These are phyloP conservation scores for Apodemus sylvaticus DNA, from an alignment of 2,113 vertebrate species.

Conservation along the genomic window DNA sequence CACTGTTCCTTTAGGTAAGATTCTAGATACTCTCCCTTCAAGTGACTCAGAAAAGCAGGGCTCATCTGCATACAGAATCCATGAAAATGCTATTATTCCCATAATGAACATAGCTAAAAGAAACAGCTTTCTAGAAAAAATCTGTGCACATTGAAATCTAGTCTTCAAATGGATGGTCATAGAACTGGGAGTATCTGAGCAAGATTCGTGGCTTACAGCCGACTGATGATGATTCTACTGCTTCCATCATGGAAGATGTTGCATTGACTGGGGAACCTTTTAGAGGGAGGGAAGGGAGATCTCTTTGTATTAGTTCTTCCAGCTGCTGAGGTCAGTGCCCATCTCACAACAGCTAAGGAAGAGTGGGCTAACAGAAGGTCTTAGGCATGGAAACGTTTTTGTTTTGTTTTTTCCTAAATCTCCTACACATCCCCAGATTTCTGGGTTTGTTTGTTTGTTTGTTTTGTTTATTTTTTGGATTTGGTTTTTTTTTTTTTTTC, in stretches of 20 bases:
- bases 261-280: background rate
- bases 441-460: no score
- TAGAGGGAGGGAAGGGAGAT: background rate
- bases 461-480: no score
- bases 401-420: background rate
- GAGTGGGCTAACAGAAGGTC: background rate
- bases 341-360: background rate
- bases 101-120: background rate
- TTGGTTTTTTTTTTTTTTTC: no score
- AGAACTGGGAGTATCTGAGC: background rate
- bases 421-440: background rate
- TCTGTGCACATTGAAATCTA: background rate
- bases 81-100: background rate
- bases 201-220: background rate
- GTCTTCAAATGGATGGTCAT: background rate
- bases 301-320: background rate
- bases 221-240: background rate
- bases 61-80: background rate
- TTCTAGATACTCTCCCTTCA: background rate
- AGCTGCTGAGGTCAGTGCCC: background rate
- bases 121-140: background rate
- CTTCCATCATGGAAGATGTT: background rate
- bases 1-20: background rate
- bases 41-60: background rate
- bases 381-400: background rate